Percentiles rank a stretch among this genome's conserved stretches.
Conservation (phyloP, 2,888 invertebrate genomes). For the Torymus tubicola region DNA sequence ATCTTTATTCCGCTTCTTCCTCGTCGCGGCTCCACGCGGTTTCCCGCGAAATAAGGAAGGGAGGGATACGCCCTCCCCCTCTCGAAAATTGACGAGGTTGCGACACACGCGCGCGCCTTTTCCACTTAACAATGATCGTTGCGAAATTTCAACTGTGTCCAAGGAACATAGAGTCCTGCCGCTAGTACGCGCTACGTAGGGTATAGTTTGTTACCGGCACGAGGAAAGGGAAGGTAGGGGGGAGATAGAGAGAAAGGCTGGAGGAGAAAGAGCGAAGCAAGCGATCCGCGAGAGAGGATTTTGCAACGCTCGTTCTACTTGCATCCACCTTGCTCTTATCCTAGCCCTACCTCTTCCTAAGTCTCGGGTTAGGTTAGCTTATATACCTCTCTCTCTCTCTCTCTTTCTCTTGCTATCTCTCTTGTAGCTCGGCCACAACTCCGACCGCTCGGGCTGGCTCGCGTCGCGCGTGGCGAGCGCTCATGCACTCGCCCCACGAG, state of each 20-base stretch:
- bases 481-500: too few relatives aligned
- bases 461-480: not conserved
- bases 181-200: constrained; percentile 49
- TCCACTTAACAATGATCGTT: constrained; percentile 67
- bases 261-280: constrained; percentile 33
- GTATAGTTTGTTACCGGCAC: constrained; percentile 41
- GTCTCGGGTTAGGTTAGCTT: constrained; percentile 37
- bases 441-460: not conserved
- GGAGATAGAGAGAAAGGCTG: constrained; percentile 11
- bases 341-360: constrained; percentile 25
- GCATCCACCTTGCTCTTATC: constrained; percentile 63
- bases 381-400: constrained; percentile 32
- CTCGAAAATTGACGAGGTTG: constrained; percentile 66
- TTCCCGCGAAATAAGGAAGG: not conserved
- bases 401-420: constrained; percentile 1
- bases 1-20: constrained; percentile 6
- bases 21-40: constrained; percentile 2
- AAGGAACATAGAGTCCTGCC: constrained; percentile 23
- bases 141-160: constrained; percentile 64
- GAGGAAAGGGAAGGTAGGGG: constrained; percentile 16
- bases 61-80: constrained; percentile 4
- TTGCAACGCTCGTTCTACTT: constrained; percentile 71
- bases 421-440: too few relatives aligned
- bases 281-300: constrained; percentile 68
- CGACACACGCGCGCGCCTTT: constrained; percentile 62